Evolutionary conservation across 2,888 invertebrate species (phyloP).

Genomic region (Asteroscopus sphinx): DNA sequence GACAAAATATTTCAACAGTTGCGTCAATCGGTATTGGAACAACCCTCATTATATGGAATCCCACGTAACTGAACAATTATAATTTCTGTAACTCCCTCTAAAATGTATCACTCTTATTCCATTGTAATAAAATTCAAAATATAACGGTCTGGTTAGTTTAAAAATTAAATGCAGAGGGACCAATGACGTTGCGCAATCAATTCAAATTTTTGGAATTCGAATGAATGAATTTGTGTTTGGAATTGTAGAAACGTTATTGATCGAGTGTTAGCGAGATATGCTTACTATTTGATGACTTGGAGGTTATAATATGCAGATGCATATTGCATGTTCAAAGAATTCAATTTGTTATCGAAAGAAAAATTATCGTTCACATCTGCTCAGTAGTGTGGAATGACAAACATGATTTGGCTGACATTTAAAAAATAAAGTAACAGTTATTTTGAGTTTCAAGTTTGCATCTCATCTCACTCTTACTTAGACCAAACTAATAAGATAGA

Average conservation of each 20-base stretch:
- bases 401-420: slow-evolving; percentile 24
- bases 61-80: slow-evolving; percentile 48
- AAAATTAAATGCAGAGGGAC: slow-evolving; percentile 64
- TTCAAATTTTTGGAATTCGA: slow-evolving; percentile 77
- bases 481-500: no score
- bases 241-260: slow-evolving; percentile 62
- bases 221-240: slow-evolving; percentile 76
- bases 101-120: slow-evolving; percentile 25
- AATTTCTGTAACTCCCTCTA: slow-evolving; percentile 1
- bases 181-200: slow-evolving; percentile 80
- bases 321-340: slow-evolving; percentile 42
- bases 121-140: slow-evolving; percentile 46
- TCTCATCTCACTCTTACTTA: no score
- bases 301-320: slow-evolving; percentile 62
- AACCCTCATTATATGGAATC: slow-evolving; percentile 73
- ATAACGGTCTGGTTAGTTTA: slow-evolving; percentile 32
- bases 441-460: neutral
- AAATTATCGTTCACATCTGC: slow-evolving; percentile 51
- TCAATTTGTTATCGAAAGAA: slow-evolving; percentile 49
- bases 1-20: slow-evolving; percentile 90
- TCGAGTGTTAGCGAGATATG: slow-evolving; percentile 43
- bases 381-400: slow-evolving; percentile 30
- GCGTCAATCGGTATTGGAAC: slow-evolving; percentile 73
- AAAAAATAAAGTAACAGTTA: slow-evolving; percentile 18
- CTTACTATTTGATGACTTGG: slow-evolving; percentile 72